phyloP scores from a whole-genome alignment of 1,140 invertebrate species.

The Trichonephila clavipes region DNA sequence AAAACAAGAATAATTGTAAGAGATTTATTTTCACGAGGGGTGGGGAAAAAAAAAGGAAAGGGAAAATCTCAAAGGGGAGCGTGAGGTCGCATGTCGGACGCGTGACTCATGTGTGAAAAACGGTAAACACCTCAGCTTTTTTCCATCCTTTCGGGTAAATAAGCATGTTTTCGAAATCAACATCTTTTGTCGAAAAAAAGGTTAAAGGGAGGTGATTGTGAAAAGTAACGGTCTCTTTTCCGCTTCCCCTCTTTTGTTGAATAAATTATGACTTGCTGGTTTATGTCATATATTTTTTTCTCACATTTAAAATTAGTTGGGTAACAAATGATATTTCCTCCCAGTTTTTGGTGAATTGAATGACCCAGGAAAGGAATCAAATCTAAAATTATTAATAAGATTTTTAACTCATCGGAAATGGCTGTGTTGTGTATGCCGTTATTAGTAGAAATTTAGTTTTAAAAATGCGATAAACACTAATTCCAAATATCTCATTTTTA shows the following conservation, averaged over 20 bases:
- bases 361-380: no score
- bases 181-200: slow-evolving; percentile 6
- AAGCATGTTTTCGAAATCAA: slow-evolving; percentile 27
- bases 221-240: background rate
- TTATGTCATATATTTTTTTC: background rate
- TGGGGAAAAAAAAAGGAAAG: background rate
- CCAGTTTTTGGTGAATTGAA: background rate
- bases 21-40: background rate
- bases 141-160: slow-evolving; percentile 11
- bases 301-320: background rate
- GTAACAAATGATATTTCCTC: background rate
- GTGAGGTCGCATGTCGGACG: slow-evolving; percentile 9
- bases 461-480: no score
- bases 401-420: no score
- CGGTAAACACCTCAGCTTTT: slow-evolving; percentile 7
- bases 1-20: background rate
- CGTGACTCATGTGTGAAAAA: background rate
- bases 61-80: background rate
- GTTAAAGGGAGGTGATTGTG: background rate
- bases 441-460: no score
- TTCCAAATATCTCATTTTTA: no score
- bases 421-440: no score
- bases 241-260: background rate
- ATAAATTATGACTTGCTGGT: background rate
- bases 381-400: no score